phyloP scores from a whole-genome alignment of 2,797 vertebrate genomes.

The Gymnodraco acuticeps region DNA sequence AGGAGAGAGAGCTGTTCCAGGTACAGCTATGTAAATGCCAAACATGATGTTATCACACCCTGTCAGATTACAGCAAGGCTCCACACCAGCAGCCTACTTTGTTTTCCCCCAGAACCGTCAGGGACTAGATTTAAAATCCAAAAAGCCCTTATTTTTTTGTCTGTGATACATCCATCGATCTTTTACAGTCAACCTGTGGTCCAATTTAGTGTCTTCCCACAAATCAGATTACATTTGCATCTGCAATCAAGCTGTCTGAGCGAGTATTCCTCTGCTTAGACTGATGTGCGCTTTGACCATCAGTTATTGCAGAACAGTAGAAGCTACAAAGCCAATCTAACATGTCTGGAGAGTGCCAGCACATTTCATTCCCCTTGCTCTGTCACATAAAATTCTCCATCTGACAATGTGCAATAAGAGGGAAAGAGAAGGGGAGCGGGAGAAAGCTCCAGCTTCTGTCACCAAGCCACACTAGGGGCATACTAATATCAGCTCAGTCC shows the following conservation, averaged over 20 bases:
- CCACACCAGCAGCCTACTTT: conserved; percentile 37
- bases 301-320: conserved; percentile 45
- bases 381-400: conserved; percentile 72
- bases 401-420: conserved; percentile 53
- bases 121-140: conserved; percentile 36
- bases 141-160: background rate
- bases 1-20: conserved; percentile 55
- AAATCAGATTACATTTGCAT: conserved; percentile 58
- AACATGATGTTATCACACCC: conserved; percentile 64
- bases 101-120: conserved; percentile 12
- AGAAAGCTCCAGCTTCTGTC: conserved; percentile 55
- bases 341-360: conserved; percentile 35
- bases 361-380: conserved; percentile 61
- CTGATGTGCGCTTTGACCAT: conserved; percentile 34
- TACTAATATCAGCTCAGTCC: conserved; percentile 74
- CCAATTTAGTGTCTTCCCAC: conserved; percentile 16
- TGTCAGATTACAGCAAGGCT: conserved; percentile 59
- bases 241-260: conserved; percentile 49
- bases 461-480: conserved; percentile 64
- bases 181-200: conserved; percentile 22
- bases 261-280: conserved; percentile 3
- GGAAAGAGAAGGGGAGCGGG: conserved; percentile 6
- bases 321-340: conserved; percentile 52
- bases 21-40: conserved; percentile 67
- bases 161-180: conserved; percentile 24